phyloP scores from a whole-genome alignment of 1,140 invertebrate species.

The Ceratina calcarata region DNA sequence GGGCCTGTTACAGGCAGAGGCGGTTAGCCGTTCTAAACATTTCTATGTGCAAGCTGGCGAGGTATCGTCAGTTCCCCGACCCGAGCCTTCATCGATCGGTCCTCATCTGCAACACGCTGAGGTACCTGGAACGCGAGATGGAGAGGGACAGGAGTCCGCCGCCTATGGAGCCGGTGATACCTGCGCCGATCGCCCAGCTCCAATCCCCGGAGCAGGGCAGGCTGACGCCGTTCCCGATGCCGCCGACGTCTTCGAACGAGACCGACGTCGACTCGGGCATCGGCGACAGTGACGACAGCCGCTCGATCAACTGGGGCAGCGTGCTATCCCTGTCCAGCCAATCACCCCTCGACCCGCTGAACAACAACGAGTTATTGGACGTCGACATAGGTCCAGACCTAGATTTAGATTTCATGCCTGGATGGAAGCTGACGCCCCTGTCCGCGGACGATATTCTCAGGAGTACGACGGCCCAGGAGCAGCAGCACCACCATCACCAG shows the following conservation, averaged over 20 bases:
- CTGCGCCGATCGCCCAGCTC: slow-evolving; percentile 78
- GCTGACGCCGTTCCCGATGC: slow-evolving; percentile 83
- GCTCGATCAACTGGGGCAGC: slow-evolving; percentile 94
- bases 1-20: slow-evolving; percentile 90
- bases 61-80: slow-evolving; percentile 92
- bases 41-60: slow-evolving; percentile 94
- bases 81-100: slow-evolving; percentile 95
- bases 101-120: slow-evolving; percentile 95
- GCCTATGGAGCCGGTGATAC: slow-evolving; percentile 74
- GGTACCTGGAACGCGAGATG: slow-evolving; percentile 94
- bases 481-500: slow-evolving; percentile 59
- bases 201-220: slow-evolving; percentile 81
- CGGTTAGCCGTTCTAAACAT: slow-evolving; percentile 94
- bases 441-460: slow-evolving; percentile 86
- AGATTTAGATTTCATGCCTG: slow-evolving; percentile 83
- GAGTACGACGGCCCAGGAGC: slow-evolving; percentile 73
- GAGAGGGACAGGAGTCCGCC: slow-evolving; percentile 85
- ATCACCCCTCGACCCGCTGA: slow-evolving; percentile 90
- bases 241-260: slow-evolving; percentile 79
- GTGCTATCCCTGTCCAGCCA: slow-evolving; percentile 92
- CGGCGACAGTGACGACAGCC: slow-evolving; percentile 87
- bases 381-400: slow-evolving; percentile 81
- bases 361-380: slow-evolving; percentile 87
- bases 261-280: slow-evolving; percentile 88
- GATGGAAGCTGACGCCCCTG: slow-evolving; percentile 84